These are phyloP conservation scores for Chrysodeixis includens DNA, from an alignment of 2,888 invertebrate genomes.

Conservation along the genomic window DNA sequence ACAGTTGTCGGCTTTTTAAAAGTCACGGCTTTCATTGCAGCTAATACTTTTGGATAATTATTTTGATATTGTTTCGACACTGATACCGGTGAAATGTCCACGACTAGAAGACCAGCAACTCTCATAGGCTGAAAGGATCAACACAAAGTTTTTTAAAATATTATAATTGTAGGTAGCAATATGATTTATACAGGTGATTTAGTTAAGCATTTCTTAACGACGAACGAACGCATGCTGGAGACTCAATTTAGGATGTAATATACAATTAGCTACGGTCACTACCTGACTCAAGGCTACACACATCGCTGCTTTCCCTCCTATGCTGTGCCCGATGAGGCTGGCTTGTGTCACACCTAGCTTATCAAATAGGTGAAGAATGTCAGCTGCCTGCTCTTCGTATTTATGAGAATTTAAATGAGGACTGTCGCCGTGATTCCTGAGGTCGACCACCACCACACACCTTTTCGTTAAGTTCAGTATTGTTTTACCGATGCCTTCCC, in stretches of 20 bases:
- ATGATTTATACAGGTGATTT: neutral
- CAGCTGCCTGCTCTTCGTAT: slow-evolving; percentile 93
- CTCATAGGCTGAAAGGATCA: slow-evolving; percentile 82
- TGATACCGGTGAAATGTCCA: slow-evolving; percentile 91
- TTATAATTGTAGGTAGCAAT: no score
- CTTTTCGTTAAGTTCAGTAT: slow-evolving; percentile 92
- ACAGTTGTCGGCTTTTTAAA: slow-evolving; percentile 69
- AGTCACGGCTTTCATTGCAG: slow-evolving; percentile 73
- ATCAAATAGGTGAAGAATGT: slow-evolving; percentile 91
- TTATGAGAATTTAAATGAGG: slow-evolving; percentile 93
- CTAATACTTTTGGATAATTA: slow-evolving; percentile 90
- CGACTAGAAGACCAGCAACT: slow-evolving; percentile 90
- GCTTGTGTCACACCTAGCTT: slow-evolving; percentile 90
- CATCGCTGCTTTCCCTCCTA: slow-evolving; percentile 97
- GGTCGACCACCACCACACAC: slow-evolving; percentile 95
- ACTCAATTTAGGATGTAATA: neutral
- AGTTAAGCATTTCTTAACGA: no score
- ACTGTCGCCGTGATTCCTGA: slow-evolving; percentile 98
- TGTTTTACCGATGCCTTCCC: slow-evolving; percentile 94
- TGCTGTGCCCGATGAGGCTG: slow-evolving; percentile 95
- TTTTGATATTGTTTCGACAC: slow-evolving; percentile 86
- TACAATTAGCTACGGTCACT: slow-evolving; percentile 20
- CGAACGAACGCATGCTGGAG: neutral
- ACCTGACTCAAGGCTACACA: slow-evolving; percentile 92
- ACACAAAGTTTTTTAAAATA: neutral